Conservation (phyloP, 2,888 invertebrate species). For the Drosophila rubida region DNA sequence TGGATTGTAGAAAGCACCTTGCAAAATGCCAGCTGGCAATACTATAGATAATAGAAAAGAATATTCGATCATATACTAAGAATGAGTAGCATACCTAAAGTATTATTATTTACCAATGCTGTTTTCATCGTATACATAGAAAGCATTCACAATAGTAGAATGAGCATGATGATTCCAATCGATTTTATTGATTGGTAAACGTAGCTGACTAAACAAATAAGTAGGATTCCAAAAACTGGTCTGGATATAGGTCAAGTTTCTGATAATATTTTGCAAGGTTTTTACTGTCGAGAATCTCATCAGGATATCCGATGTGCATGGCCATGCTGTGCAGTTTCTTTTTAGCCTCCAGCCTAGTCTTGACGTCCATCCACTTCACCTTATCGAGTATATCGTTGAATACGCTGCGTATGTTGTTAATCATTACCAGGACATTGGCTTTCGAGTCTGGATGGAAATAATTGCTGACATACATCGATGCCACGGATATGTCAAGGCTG, state of each 20-base stretch:
- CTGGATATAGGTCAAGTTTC: slow-evolving; percentile 89
- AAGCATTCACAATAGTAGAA: slow-evolving; percentile 94
- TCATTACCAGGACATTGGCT: slow-evolving; percentile 94
- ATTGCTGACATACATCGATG: slow-evolving; percentile 94
- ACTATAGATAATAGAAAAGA: too few species aligned
- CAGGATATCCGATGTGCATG: slow-evolving; percentile 96
- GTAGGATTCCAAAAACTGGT: slow-evolving; percentile 90
- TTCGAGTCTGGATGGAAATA: slow-evolving; percentile 95
- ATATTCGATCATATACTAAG: too few species aligned
- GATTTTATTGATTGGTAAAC: slow-evolving; percentile 92
- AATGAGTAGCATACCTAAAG: slow-evolving; percentile 4
- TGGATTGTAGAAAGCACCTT: too few species aligned
- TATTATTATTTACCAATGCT: slow-evolving; percentile 92
- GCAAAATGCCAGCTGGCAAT: too few species aligned
- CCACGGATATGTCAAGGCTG: slow-evolving; percentile 91
- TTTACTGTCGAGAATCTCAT: slow-evolving; percentile 92
- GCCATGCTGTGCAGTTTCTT: slow-evolving; percentile 93
- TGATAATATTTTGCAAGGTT: slow-evolving; percentile 93
- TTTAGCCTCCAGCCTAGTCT: too few species aligned
- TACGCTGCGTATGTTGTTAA: too few species aligned
- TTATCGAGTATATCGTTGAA: too few species aligned
- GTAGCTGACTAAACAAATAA: slow-evolving; percentile 90
- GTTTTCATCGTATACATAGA: slow-evolving; percentile 93
- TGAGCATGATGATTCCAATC: slow-evolving; percentile 94
- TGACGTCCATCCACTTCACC: too few species aligned